Base-by-base conservation (phyloP, 2,113 vertebrate genomes). In the Pomatostomus ruficeps region DNA sequence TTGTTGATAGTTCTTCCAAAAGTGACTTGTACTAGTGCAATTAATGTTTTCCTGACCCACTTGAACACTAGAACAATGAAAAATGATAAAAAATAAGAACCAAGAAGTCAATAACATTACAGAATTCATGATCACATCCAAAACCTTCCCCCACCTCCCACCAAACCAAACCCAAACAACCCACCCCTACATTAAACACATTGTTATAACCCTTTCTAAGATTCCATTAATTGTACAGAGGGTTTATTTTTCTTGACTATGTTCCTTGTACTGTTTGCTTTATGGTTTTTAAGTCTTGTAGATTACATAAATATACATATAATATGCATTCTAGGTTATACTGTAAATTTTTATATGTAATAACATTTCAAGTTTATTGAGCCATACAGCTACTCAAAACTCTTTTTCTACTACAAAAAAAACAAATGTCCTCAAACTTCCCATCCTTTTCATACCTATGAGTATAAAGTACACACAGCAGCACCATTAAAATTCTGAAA, bases 1-100 rank as follows among this genome's bases (percentile, higher is more conserved):
- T 99, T 99, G 98, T 99, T 99, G 97, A 99, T 99, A 80, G 99
- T 99, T 97, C 99, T 98, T 98, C 99, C 99, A 98, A 99, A 99
- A 90, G 99, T 99, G 97, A 99, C 98, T 97, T 99, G 99, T 97
- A 99, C 99, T 91, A 99, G 99, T 98, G 99, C 99, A 98, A 99
- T 99, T 94, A 99, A 98, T 36, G 99, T 99, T 98, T 99, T 99
- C 96, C 99, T 98, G 91, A 99, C 99, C 99, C 99, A 99, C 97
- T 99, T 99, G 97, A 99, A 99, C 99, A 99, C 99, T 99, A 88
- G 49, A 97, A 98, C 15, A 91, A 81, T 5, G 85, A 97, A 97
- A 71, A 93, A 85, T 49, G 24, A 72, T 28, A 61, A 66, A 79
- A 96, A 95, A 93, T 36, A 72, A 95, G 85, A 28, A 48, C 18